Conservation (phyloP, 2,888 invertebrate species). For the Rhagophthalmus giganteus region DNA sequence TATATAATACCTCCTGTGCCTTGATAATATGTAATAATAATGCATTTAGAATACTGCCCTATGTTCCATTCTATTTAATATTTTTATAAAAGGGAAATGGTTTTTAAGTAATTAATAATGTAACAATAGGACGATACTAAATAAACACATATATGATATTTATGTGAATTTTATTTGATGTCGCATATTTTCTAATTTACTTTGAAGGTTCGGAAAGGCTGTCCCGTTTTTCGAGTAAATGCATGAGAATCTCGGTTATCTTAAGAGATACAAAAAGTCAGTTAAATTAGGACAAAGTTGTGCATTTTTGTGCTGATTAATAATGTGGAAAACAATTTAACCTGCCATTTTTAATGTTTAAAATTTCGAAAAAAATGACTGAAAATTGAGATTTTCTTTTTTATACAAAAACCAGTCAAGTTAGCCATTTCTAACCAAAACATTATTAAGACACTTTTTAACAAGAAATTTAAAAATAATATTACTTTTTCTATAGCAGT, state of each 20-base stretch:
- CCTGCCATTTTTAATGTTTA: too few species aligned
- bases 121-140: background rate
- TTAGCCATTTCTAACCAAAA: too few species aligned
- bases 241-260: background rate
- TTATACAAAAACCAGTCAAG: too few species aligned
- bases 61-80: constrained; percentile 21
- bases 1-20: constrained; percentile 29
- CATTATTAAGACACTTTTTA: too few species aligned
- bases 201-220: background rate
- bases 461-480: too few species aligned
- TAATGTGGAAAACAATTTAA: too few species aligned
- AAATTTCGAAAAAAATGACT: too few species aligned
- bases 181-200: background rate
- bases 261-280: too few species aligned
- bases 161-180: background rate
- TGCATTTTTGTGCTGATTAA: too few species aligned
- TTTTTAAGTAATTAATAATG: background rate
- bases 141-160: background rate
- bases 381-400: too few species aligned
- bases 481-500: too few species aligned
- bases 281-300: too few species aligned
- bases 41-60: constrained; percentile 14
- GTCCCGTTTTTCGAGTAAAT: background rate
- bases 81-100: constrained; percentile 21
- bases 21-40: constrained; percentile 11